phyloP scores from a whole-genome alignment of 2,888 invertebrate genomes.

The Pristionchus entomophagus region DNA sequence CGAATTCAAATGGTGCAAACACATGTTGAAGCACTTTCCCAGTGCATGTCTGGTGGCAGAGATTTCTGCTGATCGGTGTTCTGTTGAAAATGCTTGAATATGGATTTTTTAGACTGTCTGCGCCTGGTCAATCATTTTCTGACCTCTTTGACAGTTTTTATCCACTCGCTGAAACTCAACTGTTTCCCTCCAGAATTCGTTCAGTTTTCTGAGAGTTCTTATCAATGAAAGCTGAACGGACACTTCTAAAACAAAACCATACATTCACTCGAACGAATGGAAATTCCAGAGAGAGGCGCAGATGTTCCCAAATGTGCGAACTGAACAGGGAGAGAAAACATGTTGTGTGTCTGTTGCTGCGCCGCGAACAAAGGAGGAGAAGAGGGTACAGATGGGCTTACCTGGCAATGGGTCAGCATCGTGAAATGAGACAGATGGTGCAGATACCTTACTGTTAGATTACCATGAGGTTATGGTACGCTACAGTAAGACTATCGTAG shows the following conservation, averaged over 20 bases:
- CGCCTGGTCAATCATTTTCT: not conserved
- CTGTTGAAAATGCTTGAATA: not conserved
- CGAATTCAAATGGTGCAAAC: not conserved
- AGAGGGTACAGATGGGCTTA: slow-evolving; percentile 23
- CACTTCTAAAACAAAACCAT: too few species aligned
- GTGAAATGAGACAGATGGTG: slow-evolving; percentile 24
- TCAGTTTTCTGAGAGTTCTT: too few species aligned
- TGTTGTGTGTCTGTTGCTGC: slow-evolving; percentile 37
- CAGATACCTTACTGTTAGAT: too few species aligned
- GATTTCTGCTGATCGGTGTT: not conserved
- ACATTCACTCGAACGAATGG: too few species aligned
- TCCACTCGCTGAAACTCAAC: not conserved
- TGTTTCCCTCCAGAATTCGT: too few species aligned
- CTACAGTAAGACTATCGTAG: too few species aligned
- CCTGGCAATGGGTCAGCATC: not conserved
- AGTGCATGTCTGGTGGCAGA: not conserved
- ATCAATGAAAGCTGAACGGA: too few species aligned
- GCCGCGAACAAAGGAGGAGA: not conserved
- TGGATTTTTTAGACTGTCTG: too few species aligned
- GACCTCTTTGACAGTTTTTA: not conserved
- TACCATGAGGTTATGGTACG: too few species aligned
- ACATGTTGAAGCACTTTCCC: not conserved
- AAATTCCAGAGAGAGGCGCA: not conserved
- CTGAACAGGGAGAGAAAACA: slow-evolving; percentile 3
- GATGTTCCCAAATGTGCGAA: slow-evolving; percentile 34